Evolutionary conservation across 2,888 invertebrate genomes (phyloP).

Genomic region (Steinernema hermaphroditum): DNA sequence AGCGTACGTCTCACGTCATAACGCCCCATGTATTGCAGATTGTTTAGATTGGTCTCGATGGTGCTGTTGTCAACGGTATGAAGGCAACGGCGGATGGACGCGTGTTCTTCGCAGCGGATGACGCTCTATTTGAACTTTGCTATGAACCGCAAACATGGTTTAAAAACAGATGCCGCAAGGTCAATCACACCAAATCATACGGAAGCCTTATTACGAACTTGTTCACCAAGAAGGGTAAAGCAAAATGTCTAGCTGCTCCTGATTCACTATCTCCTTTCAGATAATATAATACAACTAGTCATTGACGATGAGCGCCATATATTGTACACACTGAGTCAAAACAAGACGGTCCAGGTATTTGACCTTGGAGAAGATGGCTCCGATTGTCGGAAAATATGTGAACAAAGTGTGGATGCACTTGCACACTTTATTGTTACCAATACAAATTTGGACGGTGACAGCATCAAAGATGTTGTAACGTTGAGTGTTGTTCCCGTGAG

Average conservation of each 20-base stretch:
- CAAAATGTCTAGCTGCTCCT: too few species aligned
- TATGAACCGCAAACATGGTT: conserved; percentile 29
- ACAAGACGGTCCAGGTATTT: conserved; percentile 75
- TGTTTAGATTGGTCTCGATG: conserved; percentile 56
- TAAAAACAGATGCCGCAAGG: conserved; percentile 80
- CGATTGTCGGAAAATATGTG: conserved; percentile 76
- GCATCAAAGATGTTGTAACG: conserved; percentile 83
- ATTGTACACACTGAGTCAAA: conserved; percentile 85
- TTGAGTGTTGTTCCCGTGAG: conserved; percentile 81
- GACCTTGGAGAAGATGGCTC: conserved; percentile 82
- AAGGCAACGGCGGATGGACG: conserved; percentile 81
- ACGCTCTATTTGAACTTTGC: conserved; percentile 82
- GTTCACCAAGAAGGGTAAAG: conserved; percentile 3
- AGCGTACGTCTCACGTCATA: conserved; percentile 72
- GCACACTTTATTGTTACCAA: background rate
- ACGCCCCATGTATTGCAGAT: too few species aligned
- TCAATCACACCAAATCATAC: conserved; percentile 84
- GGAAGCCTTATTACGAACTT: conserved; percentile 47
- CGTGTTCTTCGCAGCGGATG: conserved; percentile 90
- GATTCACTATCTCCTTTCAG: conserved; percentile 69
- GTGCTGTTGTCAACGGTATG: conserved; percentile 69
- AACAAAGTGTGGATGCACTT: background rate
- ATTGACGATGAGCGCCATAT: conserved; percentile 86
- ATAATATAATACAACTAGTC: conserved; percentile 82
- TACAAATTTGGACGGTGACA: conserved; percentile 75